A percentile compares a stretch with the other conserved stretches of the same genome.
Evolutionary conservation across 2,113 vertebrate species (phyloP).

Genomic region (Neoarius graeffei): DNA sequence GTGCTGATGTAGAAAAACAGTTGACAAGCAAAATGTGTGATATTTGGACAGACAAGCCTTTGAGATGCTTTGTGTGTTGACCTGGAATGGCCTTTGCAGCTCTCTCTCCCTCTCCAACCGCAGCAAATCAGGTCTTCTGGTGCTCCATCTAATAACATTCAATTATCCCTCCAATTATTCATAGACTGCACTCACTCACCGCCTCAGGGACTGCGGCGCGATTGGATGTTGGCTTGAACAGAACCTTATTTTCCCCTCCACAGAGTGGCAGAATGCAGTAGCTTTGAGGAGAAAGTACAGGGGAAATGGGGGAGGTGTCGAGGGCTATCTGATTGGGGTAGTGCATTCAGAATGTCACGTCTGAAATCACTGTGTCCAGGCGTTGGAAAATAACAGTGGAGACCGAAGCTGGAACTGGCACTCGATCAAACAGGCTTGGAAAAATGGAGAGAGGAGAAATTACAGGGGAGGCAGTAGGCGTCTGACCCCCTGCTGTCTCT

Average conservation of each 20-base stretch:
- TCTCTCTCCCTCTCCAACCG: neutral
- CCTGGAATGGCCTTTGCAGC: conserved; percentile 26
- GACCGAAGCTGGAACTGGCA: conserved; percentile 33
- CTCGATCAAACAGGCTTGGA: conserved; percentile 43
- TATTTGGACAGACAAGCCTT: conserved; percentile 10
- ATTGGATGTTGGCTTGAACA: conserved; percentile 33
- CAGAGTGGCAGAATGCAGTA: conserved; percentile 19
- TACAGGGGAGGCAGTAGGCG: conserved; percentile 41
- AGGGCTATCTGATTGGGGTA: conserved; percentile 2
- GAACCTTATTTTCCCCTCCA: conserved; percentile 22
- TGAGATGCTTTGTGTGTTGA: conserved; percentile 20
- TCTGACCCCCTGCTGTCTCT: conserved; percentile 40
- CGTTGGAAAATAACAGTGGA: conserved; percentile 31
- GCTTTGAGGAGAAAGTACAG: neutral
- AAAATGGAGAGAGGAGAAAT: conserved; percentile 47
- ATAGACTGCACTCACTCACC: neutral
- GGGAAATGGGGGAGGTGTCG: neutral
- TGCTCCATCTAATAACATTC: conserved; percentile 49
- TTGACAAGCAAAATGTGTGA: conserved; percentile 2
- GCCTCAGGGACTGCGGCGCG: conserved; percentile 28
- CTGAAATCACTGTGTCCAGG: conserved; percentile 35
- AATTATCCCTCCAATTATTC: conserved; percentile 45
- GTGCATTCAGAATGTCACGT: conserved; percentile 21
- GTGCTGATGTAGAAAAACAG: neutral
- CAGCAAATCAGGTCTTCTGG: conserved; percentile 17